Conservation (phyloP, 1,140 invertebrate species). For the Drosophila oshimai region DNA sequence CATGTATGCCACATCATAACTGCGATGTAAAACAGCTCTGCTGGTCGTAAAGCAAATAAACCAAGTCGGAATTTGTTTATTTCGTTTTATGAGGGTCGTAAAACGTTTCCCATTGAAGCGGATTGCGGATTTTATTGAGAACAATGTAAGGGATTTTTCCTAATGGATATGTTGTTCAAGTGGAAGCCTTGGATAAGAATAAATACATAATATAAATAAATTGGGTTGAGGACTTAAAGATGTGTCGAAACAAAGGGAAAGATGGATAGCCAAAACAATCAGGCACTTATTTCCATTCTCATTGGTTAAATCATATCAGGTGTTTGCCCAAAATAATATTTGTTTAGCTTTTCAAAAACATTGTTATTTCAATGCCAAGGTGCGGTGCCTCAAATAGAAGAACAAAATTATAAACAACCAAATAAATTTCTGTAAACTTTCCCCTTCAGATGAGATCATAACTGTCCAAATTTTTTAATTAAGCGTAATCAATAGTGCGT, state of each 20-base stretch:
- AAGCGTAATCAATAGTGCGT: slow-evolving; percentile 46
- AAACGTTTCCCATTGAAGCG: slow-evolving; percentile 26
- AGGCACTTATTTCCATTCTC: not conserved
- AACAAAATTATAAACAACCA: not conserved
- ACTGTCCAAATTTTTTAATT: slow-evolving; percentile 40
- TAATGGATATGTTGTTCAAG: slow-evolving; percentile 18
- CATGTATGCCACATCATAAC: slow-evolving; percentile 18
- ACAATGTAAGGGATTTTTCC: slow-evolving; percentile 15
- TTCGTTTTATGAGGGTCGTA: slow-evolving; percentile 27
- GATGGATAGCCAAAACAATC: not conserved
- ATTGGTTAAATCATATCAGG: not conserved
- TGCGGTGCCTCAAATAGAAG: not conserved
- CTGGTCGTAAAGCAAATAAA: slow-evolving; percentile 5
- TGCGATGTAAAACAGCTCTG: not conserved
- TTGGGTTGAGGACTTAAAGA: too few relatives aligned
- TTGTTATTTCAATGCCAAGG: slow-evolving; percentile 10
- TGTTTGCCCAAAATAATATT: slow-evolving; percentile 14
- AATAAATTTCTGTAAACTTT: slow-evolving; percentile 6
- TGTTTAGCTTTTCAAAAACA: slow-evolving; percentile 1
- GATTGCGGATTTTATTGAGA: slow-evolving; percentile 13
- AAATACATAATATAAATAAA: not conserved
- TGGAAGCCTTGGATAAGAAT: slow-evolving; percentile 7
- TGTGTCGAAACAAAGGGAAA: not conserved
- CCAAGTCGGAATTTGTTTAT: slow-evolving; percentile 20
- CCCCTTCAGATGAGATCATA: slow-evolving; percentile 35